These are phyloP conservation scores for Graptemys geographica DNA, from an alignment of 2,797 vertebrate species.

Conservation along the genomic window DNA sequence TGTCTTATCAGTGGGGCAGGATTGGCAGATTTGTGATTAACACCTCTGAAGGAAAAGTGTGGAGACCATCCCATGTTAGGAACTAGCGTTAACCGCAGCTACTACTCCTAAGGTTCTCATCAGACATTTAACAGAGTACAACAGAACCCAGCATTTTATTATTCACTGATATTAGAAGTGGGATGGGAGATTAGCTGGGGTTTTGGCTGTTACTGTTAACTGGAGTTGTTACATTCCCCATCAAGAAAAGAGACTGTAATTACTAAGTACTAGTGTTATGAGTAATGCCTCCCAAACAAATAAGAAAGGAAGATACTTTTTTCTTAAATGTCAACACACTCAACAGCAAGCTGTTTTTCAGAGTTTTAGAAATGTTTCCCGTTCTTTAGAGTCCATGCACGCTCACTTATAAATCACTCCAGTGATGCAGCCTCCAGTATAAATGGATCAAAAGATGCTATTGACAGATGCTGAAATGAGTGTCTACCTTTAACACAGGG, in stretches of 20 bases:
- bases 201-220: slow-evolving; percentile 31
- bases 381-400: slow-evolving; percentile 63
- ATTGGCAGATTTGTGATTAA: slow-evolving; percentile 85
- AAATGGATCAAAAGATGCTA: slow-evolving; percentile 79
- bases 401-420: slow-evolving; percentile 55
- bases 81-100: slow-evolving; percentile 65
- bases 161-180: slow-evolving; percentile 59
- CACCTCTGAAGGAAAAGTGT: slow-evolving; percentile 77
- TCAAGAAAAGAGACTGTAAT: background rate
- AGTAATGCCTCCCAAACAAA: slow-evolving; percentile 34
- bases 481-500: slow-evolving; percentile 81
- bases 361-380: slow-evolving; percentile 36
- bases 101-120: slow-evolving; percentile 74
- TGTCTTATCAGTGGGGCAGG: slow-evolving; percentile 79
- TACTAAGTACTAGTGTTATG: background rate
- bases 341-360: background rate
- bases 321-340: slow-evolving; percentile 8
- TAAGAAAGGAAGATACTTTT: background rate
- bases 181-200: slow-evolving; percentile 50
- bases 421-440: slow-evolving; percentile 51
- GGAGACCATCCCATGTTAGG: slow-evolving; percentile 62
- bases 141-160: slow-evolving; percentile 67
- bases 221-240: slow-evolving; percentile 26
- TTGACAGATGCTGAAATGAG: slow-evolving; percentile 82
- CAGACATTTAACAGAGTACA: slow-evolving; percentile 63